phyloP scores from a whole-genome alignment of 2,888 invertebrate genomes.

The Ditylenchus weischeri region DNA sequence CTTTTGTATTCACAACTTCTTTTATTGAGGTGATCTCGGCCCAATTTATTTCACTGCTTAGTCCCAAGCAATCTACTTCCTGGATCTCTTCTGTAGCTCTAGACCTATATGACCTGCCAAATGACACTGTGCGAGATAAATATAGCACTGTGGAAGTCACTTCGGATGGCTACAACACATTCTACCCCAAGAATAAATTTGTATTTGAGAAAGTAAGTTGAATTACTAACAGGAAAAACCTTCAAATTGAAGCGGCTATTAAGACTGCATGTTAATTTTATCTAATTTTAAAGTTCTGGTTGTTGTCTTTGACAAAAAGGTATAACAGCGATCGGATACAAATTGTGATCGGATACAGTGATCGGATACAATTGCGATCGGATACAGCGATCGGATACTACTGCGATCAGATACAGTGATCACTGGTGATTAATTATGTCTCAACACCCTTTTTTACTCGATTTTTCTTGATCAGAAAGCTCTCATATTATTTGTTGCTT shows the following conservation, averaged over 20 bases:
- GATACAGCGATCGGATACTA: too few relatives aligned
- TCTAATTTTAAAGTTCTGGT: too few relatives aligned
- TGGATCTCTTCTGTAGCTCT: slow-evolving; percentile 22
- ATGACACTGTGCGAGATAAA: slow-evolving; percentile 29
- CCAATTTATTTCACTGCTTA: slow-evolving; percentile 28
- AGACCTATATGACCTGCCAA: slow-evolving; percentile 34
- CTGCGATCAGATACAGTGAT: too few relatives aligned
- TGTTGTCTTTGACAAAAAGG: too few relatives aligned
- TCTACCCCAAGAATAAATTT: slow-evolving; percentile 31
- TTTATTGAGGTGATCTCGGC: slow-evolving; percentile 23
- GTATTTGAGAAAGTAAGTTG: slow-evolving; percentile 34
- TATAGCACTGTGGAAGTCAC: slow-evolving; percentile 23
- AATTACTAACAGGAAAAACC: slow-evolving; percentile 10
- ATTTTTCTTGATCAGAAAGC: too few relatives aligned
- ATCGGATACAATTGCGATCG: too few relatives aligned
- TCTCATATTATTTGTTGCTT: too few relatives aligned
- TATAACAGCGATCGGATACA: too few relatives aligned
- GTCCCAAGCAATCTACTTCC: slow-evolving; percentile 1
- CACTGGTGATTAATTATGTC: too few relatives aligned
- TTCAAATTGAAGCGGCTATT: too few relatives aligned
- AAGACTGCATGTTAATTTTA: not conserved
- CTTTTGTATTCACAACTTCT: not conserved
- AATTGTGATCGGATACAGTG: too few relatives aligned
- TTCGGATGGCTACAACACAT: slow-evolving; percentile 28
- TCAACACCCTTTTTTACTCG: too few relatives aligned